Conservation (phyloP, 2,113 vertebrate genomes). For the Pangasianodon hypophthalmus region DNA sequence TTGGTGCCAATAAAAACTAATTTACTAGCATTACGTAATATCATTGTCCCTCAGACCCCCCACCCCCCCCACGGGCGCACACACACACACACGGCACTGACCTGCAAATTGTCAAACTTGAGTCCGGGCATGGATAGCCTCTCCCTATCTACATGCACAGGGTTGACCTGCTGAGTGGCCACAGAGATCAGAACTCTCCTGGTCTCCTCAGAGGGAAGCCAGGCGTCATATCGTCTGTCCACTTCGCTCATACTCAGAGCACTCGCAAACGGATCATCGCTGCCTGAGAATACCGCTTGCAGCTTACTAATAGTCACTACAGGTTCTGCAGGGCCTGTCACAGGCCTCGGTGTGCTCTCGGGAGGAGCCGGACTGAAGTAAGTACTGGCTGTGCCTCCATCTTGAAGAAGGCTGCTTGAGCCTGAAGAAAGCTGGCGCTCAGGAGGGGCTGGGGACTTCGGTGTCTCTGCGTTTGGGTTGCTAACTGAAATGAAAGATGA, state of each 20-base stretch:
- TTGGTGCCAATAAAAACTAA: not conserved
- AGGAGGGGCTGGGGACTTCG: conserved; percentile 59
- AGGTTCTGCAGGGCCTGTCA: conserved; percentile 63
- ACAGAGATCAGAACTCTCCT: conserved; percentile 82
- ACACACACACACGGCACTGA: conserved; percentile 57
- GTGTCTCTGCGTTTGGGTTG: conserved; percentile 86
- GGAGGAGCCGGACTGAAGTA: conserved; percentile 56
- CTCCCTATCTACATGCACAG: conserved; percentile 82
- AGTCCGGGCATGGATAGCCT: conserved; percentile 95
- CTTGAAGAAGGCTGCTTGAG: conserved; percentile 54
- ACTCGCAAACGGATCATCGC: conserved; percentile 90
- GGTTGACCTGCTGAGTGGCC: conserved; percentile 83
- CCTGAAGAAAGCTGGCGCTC: conserved; percentile 74
- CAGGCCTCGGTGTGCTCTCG: conserved; percentile 51
- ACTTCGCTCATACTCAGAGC: conserved; percentile 93
- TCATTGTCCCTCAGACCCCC: no score
- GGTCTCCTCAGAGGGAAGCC: conserved; percentile 89
- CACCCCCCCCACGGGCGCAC: no score
- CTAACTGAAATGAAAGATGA: conserved; percentile 93
- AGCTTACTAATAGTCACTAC: conserved; percentile 81
- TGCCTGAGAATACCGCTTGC: conserved; percentile 88
- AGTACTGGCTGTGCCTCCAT: conserved; percentile 64
- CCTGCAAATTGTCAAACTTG: conserved; percentile 97
- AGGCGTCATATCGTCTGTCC: conserved; percentile 91
- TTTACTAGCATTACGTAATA: not conserved